These are phyloP conservation scores for Marmota flaviventris DNA, from an alignment of 2,113 vertebrate genomes.

Conservation along the genomic window DNA sequence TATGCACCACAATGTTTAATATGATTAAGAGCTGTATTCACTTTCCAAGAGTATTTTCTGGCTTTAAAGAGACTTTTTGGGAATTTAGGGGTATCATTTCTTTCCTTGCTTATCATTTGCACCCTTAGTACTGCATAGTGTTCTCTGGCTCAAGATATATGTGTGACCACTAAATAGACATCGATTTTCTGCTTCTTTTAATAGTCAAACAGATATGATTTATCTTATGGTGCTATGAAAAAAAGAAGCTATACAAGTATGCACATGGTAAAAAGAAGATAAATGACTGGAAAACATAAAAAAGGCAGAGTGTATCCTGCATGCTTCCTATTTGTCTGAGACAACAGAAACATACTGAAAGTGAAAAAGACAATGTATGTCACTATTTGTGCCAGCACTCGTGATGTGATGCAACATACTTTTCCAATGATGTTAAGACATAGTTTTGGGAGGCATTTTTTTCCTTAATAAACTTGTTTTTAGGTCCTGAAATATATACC, in stretches of 20 bases:
- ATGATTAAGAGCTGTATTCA: background rate
- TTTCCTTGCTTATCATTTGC: background rate
- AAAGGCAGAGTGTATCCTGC: background rate
- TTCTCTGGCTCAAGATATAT: background rate
- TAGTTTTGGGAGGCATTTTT: background rate
- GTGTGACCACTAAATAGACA: slow-evolving; percentile 21
- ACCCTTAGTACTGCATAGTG: background rate
- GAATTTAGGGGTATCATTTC: background rate
- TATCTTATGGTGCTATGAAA: slow-evolving; percentile 58
- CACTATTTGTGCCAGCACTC: background rate
- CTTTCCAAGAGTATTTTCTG: background rate
- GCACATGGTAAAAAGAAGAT: slow-evolving; percentile 46
- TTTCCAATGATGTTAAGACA: slow-evolving; percentile 12
- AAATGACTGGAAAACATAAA: slow-evolving; percentile 47
- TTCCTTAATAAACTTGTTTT: slow-evolving; percentile 56
- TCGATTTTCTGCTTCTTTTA: slow-evolving; percentile 23
- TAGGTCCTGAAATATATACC: slow-evolving; percentile 58
- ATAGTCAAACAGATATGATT: slow-evolving; percentile 37
- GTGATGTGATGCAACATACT: background rate
- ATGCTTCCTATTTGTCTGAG: slow-evolving; percentile 6
- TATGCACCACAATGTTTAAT: slow-evolving; percentile 20
- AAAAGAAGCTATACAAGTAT: slow-evolving; percentile 48
- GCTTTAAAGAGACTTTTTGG: background rate
- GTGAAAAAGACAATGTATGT: background rate
- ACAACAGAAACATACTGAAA: slow-evolving; percentile 20